phyloP scores from a whole-genome alignment of 2,888 invertebrate species.

The Leptinotarsa tumamoca region DNA sequence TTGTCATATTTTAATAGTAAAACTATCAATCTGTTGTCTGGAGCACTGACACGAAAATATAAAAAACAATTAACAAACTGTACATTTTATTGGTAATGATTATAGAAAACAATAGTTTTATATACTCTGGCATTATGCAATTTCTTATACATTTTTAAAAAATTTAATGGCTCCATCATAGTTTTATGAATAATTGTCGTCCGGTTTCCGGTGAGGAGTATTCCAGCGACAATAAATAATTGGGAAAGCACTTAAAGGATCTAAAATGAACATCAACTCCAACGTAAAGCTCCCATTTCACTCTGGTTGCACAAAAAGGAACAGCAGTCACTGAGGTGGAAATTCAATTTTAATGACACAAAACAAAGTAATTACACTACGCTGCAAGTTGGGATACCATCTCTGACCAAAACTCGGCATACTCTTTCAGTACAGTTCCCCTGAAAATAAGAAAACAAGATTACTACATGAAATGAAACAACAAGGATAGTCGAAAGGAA shows the following conservation, averaged over 20 bases:
- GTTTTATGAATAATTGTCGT: background rate
- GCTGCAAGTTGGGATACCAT: slow-evolving; percentile 69
- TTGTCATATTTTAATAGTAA: no score
- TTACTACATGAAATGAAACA: background rate
- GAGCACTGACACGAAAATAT: no score
- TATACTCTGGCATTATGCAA: no score
- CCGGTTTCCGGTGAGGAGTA: background rate
- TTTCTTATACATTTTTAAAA: no score
- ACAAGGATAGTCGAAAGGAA: background rate
- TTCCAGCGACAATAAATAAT: background rate
- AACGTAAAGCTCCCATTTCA: background rate
- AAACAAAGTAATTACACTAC: slow-evolving; percentile 16
- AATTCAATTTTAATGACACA: slow-evolving; percentile 6
- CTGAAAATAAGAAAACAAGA: slow-evolving; percentile 68
- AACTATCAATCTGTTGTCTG: no score
- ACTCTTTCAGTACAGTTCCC: slow-evolving; percentile 81
- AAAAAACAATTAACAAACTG: no score
- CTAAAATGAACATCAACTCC: background rate
- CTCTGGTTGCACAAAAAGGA: background rate
- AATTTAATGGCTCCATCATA: background rate
- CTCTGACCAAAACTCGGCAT: slow-evolving; percentile 81
- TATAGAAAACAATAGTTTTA: no score
- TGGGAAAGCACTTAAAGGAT: background rate
- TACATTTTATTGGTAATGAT: no score
- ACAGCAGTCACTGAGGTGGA: background rate